phyloP scores from a whole-genome alignment of 2,797 vertebrate genomes.

The Sebastes glaucus region DNA sequence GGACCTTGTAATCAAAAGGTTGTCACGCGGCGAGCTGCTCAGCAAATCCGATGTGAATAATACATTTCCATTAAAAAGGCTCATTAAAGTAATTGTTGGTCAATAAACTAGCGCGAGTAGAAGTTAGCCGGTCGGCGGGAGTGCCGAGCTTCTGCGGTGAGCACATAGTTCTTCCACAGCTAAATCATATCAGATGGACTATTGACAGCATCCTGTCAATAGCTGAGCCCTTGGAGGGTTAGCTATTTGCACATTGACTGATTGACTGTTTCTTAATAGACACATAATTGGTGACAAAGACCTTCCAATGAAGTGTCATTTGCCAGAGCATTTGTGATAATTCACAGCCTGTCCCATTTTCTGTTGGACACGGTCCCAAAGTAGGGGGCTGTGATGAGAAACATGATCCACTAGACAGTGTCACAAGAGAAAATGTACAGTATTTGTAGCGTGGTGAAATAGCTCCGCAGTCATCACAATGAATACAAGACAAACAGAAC shows the following conservation, averaged over 20 bases:
- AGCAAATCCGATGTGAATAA: conserved; percentile 52
- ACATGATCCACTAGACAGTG: conserved; percentile 66
- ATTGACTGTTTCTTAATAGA: conserved; percentile 99
- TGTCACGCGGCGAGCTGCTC: conserved; percentile 34
- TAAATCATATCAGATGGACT: conserved; percentile 90
- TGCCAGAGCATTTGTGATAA: conserved; percentile 87
- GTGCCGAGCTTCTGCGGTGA: conserved; percentile 78
- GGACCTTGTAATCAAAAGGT: conserved; percentile 51
- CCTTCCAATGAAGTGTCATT: conserved; percentile 94
- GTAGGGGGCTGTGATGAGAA: conserved; percentile 71
- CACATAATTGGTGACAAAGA: conserved; percentile 99
- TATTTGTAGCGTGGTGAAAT: conserved; percentile 48
- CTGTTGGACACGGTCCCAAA: conserved; percentile 83
- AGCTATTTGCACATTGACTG: conserved; percentile 92
- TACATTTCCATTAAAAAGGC: conserved; percentile 66
- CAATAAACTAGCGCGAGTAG: conserved; percentile 55
- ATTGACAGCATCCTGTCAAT: conserved; percentile 94
- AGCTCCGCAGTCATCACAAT: conserved; percentile 53
- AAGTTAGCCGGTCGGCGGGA: conserved; percentile 58
- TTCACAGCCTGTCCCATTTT: conserved; percentile 87
- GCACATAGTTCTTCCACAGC: conserved; percentile 84
- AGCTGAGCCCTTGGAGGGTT: conserved; percentile 88
- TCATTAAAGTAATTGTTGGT: conserved; percentile 72
- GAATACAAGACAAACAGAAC: conserved; percentile 67
- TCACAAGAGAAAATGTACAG: conserved; percentile 62